Base-by-base conservation (phyloP, 2,888 invertebrate species). In the Drosophila kokeensis region DNA sequence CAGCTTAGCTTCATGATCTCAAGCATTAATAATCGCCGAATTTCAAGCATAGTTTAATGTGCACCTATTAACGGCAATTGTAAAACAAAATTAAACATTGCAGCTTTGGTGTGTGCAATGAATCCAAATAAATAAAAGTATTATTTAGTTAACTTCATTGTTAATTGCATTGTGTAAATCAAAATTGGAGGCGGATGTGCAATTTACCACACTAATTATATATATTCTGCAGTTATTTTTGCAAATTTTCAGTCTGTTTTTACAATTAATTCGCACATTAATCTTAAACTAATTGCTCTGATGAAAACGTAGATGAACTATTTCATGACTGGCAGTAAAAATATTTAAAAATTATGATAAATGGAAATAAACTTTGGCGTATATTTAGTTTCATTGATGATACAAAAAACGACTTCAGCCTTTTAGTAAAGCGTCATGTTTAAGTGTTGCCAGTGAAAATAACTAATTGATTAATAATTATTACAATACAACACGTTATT, bases 1-100 rank as follows among this genome's bases (percentile, higher is more conserved):
- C 50, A 69, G 69, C 57, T 69, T 69, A 69, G 42, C 69, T 50
- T 30, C 50, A 60, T 69, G 70, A 69, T 54, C 49, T 49, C 29
- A 29, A 24, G 1, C 53, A 69, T 69, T 45, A 29, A 58, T 69
- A 68, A 67, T 68, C n/a, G 40, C 55, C 69, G 34, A 68, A 68
- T 50, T 55, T 68, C 30, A 38, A 66, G 24, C 36, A 38, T 30
- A 34, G 29, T 36, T 54, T 55, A 24, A 54, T 67, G 32, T 49
- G 21, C 13, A 24, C 49, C 67, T 15, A 32, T 34, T 67, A 32
- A 13, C 4, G 18, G n/a, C 48, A 29, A 30, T 48, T 18, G 13
- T 21, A 11, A 30, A 36, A 45, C 29, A 10, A 36, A 40, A 67
- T 32, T 50, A 2, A 55, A 15, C 45, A 27, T 40, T 40, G 2